phyloP scores from a whole-genome alignment of 2,113 vertebrate genomes.

The Megalops atlanticus region DNA sequence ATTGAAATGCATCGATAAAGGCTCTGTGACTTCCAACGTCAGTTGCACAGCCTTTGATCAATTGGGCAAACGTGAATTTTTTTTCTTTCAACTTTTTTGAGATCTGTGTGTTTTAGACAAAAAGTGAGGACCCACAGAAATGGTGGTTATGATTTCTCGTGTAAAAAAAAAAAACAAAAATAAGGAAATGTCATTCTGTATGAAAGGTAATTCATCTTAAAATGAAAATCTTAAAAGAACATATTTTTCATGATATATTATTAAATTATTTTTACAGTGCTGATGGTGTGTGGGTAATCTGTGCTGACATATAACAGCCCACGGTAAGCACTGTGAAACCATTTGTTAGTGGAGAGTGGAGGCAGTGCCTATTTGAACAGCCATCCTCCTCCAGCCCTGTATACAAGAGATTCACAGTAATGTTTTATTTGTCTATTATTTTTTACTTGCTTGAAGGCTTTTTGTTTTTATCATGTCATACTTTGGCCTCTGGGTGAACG shows the following conservation, averaged over 20 bases:
- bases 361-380: background rate
- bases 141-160: too few relatives aligned
- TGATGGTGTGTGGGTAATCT: background rate
- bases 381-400: background rate
- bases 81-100: too few relatives aligned
- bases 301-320: background rate
- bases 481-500: slow-evolving; percentile 52
- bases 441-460: background rate
- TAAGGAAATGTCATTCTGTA: background rate
- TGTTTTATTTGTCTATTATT: background rate
- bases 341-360: background rate
- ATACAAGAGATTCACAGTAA: background rate
- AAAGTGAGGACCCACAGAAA: too few relatives aligned
- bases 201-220: background rate
- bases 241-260: background rate
- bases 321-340: background rate
- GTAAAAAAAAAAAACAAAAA: background rate
- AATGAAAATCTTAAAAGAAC: background rate
- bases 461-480: slow-evolving; percentile 25
- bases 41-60: background rate
- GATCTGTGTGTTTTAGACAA: too few relatives aligned
- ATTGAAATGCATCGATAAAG: background rate
- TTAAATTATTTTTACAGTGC: background rate
- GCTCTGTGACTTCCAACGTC: background rate
- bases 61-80: background rate